These are phyloP conservation scores for Fistularia commersonii DNA, from an alignment of 2,797 vertebrate genomes.

Conservation along the genomic window DNA sequence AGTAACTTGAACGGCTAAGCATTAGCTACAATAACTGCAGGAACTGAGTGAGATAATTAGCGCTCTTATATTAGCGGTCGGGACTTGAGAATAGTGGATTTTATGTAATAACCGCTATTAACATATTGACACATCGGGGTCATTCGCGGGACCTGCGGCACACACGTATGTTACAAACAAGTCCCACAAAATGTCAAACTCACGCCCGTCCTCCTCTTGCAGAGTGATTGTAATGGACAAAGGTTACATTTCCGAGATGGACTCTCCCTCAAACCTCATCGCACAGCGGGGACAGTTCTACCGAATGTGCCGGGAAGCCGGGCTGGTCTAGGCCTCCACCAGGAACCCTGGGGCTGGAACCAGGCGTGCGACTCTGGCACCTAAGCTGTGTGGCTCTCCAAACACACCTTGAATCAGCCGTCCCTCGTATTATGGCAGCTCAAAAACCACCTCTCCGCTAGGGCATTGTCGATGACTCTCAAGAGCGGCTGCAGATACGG, in stretches of 20 bases:
- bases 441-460: slow-evolving; percentile 27
- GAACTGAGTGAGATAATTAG: too few species aligned
- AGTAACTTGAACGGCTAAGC: too few species aligned
- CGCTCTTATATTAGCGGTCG: too few species aligned
- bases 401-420: slow-evolving; percentile 36
- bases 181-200: background rate
- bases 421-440: slow-evolving; percentile 63
- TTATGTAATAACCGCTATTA: background rate
- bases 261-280: slow-evolving; percentile 82
- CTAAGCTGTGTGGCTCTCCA: slow-evolving; percentile 37
- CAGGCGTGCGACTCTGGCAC: slow-evolving; percentile 29
- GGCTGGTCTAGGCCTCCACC: slow-evolving; percentile 67
- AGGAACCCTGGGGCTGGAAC: slow-evolving; percentile 17
- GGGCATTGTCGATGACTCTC: slow-evolving; percentile 54
- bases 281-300: slow-evolving; percentile 87
- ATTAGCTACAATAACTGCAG: too few species aligned
- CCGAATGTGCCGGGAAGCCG: slow-evolving; percentile 86
- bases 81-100: too few species aligned
- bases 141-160: background rate
- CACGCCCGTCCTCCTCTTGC: slow-evolving; percentile 2
- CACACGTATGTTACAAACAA: background rate
- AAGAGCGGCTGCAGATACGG: slow-evolving; percentile 42
- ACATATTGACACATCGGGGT: background rate
- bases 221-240: slow-evolving; percentile 94
- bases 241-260: slow-evolving; percentile 86